Evolutionary conservation across 2,113 vertebrate genomes (phyloP), one percentile per base, ranked within the genome.

Genomic region (Anser cygnoides): DNA sequence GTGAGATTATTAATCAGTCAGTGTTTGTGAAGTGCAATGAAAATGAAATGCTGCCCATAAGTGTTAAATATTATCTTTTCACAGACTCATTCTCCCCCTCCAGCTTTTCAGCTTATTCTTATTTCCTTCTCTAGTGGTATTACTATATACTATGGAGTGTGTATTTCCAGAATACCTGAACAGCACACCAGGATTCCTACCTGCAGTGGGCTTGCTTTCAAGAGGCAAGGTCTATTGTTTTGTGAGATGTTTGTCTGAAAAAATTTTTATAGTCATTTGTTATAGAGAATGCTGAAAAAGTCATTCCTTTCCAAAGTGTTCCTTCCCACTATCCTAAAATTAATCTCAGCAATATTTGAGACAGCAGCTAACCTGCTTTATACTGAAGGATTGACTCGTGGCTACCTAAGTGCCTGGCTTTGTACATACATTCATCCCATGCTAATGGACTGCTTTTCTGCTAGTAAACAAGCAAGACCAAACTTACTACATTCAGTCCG

Each of bases 1-100:
- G 68, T 78, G 92, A 88, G 80, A 93, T 95, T 95, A 92, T 93
- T 97, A 93, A 97, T 95, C 88, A 94, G 86, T 81, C 83, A 89
- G 71, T 93, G 74, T 92, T 91, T 95, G 74, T 91, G 94, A 91
- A 96, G 75, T 92, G 85, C 80, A 83, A 70, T 86, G 89, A 85
- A 94, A 93, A 89, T 80, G 68, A 95, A 95, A 93, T 39, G 54
- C 76, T 94, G 78, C 62, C 59, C 33, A 7, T 61, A 89, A 96
- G 86, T 76, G 86, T 87, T 94, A 94, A 95, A 94, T 83, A 92
- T 84, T 95, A 82, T 87, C 86, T 95, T 91, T 96, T 62, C 87
- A 72, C 39, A 92, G 57, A 71, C 57, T 63, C 65, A 37, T 89
- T 92, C 54, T 89, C 35, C 15, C 35, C 43, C 59, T 90, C 63